These are phyloP conservation scores for Villa cingulata DNA, from an alignment of 2,888 invertebrate genomes.

Conservation along the genomic window DNA sequence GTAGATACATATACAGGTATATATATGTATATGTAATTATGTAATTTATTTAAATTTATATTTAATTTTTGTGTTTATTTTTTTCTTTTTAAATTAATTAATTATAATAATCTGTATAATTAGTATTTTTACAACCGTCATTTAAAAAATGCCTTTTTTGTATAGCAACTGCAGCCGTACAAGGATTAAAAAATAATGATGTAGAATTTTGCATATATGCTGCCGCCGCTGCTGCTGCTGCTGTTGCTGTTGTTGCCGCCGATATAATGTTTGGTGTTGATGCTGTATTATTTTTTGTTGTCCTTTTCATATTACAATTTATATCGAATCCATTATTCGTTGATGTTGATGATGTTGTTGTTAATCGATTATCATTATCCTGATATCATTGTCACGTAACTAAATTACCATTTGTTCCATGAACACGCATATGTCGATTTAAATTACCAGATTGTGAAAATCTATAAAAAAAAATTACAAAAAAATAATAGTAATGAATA, in stretches of 20 bases:
- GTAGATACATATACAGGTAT: no score
- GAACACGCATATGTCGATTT: constrained; percentile 97
- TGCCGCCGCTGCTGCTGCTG: no score
- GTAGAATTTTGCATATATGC: no score
- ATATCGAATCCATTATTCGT: not conserved
- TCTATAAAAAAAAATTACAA: constrained; percentile 31
- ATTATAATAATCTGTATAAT: not conserved
- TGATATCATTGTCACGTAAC: constrained; percentile 44
- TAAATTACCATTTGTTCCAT: constrained; percentile 53
- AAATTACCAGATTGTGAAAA: constrained; percentile 98
- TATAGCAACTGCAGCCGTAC: not conserved
- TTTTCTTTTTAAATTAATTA: not conserved
- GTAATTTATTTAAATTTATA: no score
- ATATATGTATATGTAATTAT: no score
- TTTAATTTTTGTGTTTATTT: not conserved
- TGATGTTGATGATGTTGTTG: not conserved
- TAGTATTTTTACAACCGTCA: not conserved
- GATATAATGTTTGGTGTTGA: no score
- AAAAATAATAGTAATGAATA: no score
- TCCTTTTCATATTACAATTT: not conserved
- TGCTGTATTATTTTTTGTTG: not conserved
- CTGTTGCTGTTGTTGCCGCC: no score
- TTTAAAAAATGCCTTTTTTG: not conserved
- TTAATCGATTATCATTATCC: not conserved
- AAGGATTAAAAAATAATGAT: not conserved